A percentile compares a stretch with the other conserved stretches of the same genome.
phyloP scores from a whole-genome alignment of 2,797 vertebrate genomes.

The Sebastes steindachneri region DNA sequence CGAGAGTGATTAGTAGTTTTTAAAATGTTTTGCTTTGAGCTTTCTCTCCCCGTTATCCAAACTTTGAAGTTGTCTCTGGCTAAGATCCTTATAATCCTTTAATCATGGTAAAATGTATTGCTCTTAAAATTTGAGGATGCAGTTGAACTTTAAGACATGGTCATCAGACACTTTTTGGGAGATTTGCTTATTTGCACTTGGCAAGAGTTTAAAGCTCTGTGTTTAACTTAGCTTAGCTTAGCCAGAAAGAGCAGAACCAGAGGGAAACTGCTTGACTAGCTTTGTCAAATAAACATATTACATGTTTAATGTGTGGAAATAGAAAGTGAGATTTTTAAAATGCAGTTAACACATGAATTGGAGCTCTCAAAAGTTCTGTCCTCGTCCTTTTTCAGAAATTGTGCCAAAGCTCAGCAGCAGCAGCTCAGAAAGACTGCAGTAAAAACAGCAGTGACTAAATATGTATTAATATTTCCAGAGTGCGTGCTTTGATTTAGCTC shows the following conservation, averaged over 20 bases:
- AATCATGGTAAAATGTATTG: neutral
- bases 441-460: neutral
- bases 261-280: no score
- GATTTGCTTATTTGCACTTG: no score
- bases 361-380: neutral
- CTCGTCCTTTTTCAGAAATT: neutral
- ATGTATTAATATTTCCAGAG: neutral
- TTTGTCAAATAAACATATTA: no score
- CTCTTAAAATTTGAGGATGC: no score
- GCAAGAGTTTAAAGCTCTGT: no score
- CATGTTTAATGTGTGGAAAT: no score
- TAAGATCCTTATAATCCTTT: neutral
- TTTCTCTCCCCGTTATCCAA: neutral
- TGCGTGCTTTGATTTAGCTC: neutral
- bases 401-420: neutral
- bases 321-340: no score
- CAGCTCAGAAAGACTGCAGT: neutral
- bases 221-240: no score
- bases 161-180: no score
- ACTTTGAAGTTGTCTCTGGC: neutral
- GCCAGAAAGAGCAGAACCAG: no score
- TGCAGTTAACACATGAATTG: neutral
- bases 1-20: neutral
- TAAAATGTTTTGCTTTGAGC: neutral
- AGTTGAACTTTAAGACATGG: no score